These are phyloP conservation scores for Antechinus flavipes DNA, from an alignment of 2,113 vertebrate genomes.

Conservation along the genomic window DNA sequence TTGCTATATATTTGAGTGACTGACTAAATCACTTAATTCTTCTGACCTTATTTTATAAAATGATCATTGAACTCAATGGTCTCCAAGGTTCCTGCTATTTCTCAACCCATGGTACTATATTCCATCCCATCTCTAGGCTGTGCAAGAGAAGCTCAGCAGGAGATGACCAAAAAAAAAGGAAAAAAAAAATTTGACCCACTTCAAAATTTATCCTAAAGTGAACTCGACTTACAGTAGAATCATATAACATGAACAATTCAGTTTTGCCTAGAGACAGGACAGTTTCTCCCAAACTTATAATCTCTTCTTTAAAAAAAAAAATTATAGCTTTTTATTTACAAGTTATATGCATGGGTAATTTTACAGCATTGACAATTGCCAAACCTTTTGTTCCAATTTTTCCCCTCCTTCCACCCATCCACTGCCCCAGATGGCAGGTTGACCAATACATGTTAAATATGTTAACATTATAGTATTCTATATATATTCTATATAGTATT, in stretches of 20 bases:
- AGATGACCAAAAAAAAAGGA: background rate
- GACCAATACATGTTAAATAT: too few relatives aligned
- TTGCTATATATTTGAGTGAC: background rate
- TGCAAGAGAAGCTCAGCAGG: background rate
- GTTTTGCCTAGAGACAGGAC: background rate
- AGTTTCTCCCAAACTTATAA: background rate
- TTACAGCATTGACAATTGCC: too few relatives aligned
- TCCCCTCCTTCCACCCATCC: too few relatives aligned
- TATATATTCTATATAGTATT: too few relatives aligned
- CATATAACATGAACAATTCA: background rate
- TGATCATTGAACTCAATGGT: background rate
- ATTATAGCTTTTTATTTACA: too few relatives aligned
- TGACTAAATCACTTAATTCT: background rate
- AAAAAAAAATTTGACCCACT: background rate
- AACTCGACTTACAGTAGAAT: background rate
- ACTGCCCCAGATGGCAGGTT: too few relatives aligned
- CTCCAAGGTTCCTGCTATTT: background rate
- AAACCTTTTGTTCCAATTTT: too few relatives aligned
- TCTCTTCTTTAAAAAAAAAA: background rate
- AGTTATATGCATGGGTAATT: too few relatives aligned
- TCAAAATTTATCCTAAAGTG: background rate
- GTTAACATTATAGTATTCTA: too few relatives aligned
- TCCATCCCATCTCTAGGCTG: background rate
- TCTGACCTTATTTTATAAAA: background rate
- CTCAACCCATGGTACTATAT: background rate